A percentile compares a stretch with the other conserved stretches of the same genome.
Evolutionary conservation across 2,888 invertebrate species (phyloP).

Genomic region (Augiades crinisus): DNA sequence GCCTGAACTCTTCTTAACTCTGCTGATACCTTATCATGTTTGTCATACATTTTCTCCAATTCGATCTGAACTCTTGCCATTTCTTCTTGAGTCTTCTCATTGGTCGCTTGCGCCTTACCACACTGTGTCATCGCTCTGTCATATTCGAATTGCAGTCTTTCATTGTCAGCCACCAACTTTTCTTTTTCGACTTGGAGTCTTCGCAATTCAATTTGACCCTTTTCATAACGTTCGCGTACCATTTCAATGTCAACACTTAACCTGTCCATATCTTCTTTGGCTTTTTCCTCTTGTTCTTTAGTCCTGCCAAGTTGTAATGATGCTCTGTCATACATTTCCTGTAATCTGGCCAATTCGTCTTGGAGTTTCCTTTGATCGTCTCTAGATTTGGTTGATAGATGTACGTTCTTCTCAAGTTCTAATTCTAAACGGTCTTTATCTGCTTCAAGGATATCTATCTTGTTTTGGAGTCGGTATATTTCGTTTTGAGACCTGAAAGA

Average conservation of each 20-base stretch:
- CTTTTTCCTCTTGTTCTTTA: conserved; percentile 95
- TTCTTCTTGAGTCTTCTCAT: conserved; percentile 95
- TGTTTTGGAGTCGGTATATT: conserved; percentile 92
- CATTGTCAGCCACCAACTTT: conserved; percentile 91
- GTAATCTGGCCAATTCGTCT: conserved; percentile 91
- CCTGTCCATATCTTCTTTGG: conserved; percentile 91
- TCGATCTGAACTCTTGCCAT: conserved; percentile 92
- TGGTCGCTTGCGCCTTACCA: conserved; percentile 90
- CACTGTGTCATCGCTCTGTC: conserved; percentile 93
- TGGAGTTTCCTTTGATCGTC: conserved; percentile 93
- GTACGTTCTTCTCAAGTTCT: conserved; percentile 92
- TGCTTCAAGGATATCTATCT: conserved; percentile 92
- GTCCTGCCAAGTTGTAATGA: conserved; percentile 91
- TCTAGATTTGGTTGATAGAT: conserved; percentile 89
- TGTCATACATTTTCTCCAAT: conserved; percentile 94
- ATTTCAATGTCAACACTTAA: conserved; percentile 91
- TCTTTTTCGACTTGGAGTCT: conserved; percentile 92
- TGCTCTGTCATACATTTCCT: conserved; percentile 94
- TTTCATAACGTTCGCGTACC: conserved; percentile 93
- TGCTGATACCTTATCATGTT: conserved; percentile 91
- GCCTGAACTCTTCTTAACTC: conserved; percentile 91
- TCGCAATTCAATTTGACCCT: conserved; percentile 91
- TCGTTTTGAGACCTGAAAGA: conserved; percentile 91
- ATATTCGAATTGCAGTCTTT: conserved; percentile 91
- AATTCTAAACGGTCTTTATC: conserved; percentile 93